Evolutionary conservation across 2,797 vertebrate genomes (phyloP), one percentile per base, ranked within the genome.

Genomic region (Podargus strigoides): DNA sequence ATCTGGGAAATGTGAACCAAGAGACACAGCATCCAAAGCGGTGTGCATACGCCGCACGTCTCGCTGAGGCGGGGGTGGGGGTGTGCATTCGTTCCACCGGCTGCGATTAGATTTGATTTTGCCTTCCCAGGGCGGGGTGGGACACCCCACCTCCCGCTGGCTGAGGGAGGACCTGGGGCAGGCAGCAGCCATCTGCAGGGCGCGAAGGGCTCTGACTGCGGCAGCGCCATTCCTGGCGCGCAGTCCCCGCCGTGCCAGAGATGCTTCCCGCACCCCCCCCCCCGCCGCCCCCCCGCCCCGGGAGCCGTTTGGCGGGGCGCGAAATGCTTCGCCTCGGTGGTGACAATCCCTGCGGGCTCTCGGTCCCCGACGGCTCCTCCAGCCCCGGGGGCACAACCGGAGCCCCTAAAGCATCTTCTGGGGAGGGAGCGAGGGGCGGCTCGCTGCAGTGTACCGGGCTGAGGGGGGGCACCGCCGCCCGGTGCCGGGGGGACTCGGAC

Each of bases 101-200:
- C 66, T n/a, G 16, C 14, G 20, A 56, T 44, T 60, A n/a, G n/a
- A n/a, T n/a, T n/a, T n/a, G n/a, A n/a, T n/a, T n/a, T n/a, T n/a
- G n/a, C n/a, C n/a, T n/a, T n/a, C n/a, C n/a, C n/a, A n/a, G n/a
- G n/a, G n/a, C n/a, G n/a, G n/a, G n/a, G n/a, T n/a, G n/a, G n/a
- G n/a, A n/a, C n/a, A n/a, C n/a, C n/a, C n/a, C 23, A 0, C 86
- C 62, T 28, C 69, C 14, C 39, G 6, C 2, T 1, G 3, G 4
- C 34, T 36, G 10, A 26, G 1, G 49, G 12, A 9, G 7, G 6
- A 42, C 60, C 47, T 26, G 3, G 64, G 69, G 74, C 37, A 13
- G 44, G 8, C 36, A 30, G 30, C 63, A 14, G 55, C 73, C 75
- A 69, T 52, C 78, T 14, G 55, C 32, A 27, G 8, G 1, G 56